A percentile compares a stretch with the other conserved stretches of the same genome.
Conservation (phyloP, 2,113 vertebrate genomes). For the Microtus oregoni region DNA sequence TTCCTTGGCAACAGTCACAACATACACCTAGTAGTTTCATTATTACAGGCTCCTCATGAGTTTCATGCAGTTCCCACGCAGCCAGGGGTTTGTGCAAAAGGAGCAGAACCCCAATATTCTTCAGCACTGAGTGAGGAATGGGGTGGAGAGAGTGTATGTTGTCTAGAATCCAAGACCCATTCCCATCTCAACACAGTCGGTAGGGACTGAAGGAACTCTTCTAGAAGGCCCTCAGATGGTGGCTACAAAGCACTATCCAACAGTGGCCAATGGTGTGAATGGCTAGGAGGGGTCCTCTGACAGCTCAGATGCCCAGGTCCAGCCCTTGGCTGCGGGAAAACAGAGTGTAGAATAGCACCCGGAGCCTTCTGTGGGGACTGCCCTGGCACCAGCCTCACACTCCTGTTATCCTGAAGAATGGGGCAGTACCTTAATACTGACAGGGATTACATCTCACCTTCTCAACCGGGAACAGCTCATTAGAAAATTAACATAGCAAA, state of each 20-base stretch:
- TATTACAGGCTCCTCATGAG: not conserved
- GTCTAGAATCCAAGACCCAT: not conserved
- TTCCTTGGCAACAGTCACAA: not conserved
- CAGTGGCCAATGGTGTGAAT: not conserved
- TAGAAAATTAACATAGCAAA: not conserved
- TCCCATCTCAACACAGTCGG: not conserved
- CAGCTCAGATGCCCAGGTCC: too few relatives aligned
- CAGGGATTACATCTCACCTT: not conserved
- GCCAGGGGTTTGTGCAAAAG: not conserved
- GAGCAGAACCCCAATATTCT: not conserved
- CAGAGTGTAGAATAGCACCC: rapidly evolving
- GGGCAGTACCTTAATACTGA: not conserved
- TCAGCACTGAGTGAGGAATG: not conserved
- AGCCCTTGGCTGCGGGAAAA: not conserved
- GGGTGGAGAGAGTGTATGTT: not conserved
- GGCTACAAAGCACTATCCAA: not conserved
- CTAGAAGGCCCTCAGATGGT: not conserved
- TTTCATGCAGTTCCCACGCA: not conserved
- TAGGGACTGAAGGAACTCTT: rapidly evolving
- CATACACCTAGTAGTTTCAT: not conserved
- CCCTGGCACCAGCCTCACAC: not conserved
- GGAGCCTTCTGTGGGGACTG: too few relatives aligned
- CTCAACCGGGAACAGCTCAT: not conserved
- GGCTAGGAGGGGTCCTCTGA: not conserved
- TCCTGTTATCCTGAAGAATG: not conserved